Evolutionary conservation across 2,113 vertebrate species (phyloP).

Genomic region (Onychorhynchus coronatus): DNA sequence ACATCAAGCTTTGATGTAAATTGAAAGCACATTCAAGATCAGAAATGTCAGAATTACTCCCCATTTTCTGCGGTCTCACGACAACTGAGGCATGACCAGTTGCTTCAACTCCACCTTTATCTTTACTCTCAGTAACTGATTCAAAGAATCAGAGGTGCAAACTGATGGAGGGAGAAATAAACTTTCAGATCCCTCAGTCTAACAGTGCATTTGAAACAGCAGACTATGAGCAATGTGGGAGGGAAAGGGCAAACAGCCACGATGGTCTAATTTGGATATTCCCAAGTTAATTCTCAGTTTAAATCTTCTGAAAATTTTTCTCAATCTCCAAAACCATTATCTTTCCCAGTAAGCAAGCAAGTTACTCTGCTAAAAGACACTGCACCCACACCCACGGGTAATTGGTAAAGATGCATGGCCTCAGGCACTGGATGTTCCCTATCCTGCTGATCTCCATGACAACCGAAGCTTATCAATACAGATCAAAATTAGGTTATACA

Average conservation of each 20-base stretch:
- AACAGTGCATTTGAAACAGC: background rate
- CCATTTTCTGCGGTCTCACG: background rate
- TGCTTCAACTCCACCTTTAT: background rate
- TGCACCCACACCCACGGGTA: background rate
- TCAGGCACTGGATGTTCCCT: background rate
- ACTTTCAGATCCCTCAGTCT: background rate
- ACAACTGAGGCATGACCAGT: background rate
- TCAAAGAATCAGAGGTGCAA: background rate
- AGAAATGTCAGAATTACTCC: constrained; percentile 57
- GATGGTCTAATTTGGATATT: background rate
- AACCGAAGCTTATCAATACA: background rate
- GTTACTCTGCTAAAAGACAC: background rate
- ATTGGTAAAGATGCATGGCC: background rate
- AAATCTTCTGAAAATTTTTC: background rate
- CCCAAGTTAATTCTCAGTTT: rapidly evolving
- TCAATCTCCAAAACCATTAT: background rate
- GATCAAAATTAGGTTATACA: background rate
- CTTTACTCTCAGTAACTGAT: background rate
- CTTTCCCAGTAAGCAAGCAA: background rate
- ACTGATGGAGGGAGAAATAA: background rate
- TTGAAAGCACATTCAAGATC: background rate
- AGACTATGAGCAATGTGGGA: background rate
- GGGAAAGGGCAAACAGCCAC: background rate
- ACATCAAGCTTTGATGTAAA: background rate
- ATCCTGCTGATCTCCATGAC: background rate